Base-by-base conservation (phyloP, 2,797 vertebrate species). In the Lophotriccus pileatus region DNA sequence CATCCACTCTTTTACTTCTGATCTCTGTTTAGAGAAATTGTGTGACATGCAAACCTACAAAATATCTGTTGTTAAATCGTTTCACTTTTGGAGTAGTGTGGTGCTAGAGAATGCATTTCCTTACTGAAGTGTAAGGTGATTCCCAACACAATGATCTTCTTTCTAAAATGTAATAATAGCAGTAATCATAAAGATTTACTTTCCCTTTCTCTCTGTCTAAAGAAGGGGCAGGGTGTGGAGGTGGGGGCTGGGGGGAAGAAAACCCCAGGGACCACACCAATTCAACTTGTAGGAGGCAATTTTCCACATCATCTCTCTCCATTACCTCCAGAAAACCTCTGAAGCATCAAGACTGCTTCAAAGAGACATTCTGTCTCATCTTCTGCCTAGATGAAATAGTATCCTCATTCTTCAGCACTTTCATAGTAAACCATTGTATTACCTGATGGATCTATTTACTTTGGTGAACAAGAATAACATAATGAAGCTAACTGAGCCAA, bases 311-410 rank as follows among this genome's bases (percentile, higher is more conserved):
- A 27, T 74, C 52, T 95, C 58, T 93, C 55, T 92, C 84, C 62
- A 41, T 94, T 82, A 89, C 74, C 74, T 93, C 60, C 53, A 72
- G 60, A 25, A 82, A 83, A 62, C 80, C 66, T 90, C 66, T 84
- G 81, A 89, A 92, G 62, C 75, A 85, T 46, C 88, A 90, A 87
- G 89, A 62, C 60, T 95, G 80, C 53, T 96, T 95, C 88, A 94
- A 84, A 95, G 91, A 96, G 88, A 89, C 59, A 41, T 81, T 60
- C 49, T 82, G 75, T 93, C 93, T 93, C 84, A 49, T 87, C 75
- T 74, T 86, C 77, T n/a, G 16, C 32, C 10, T 86, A 25, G 67
- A 24, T 73, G 73, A 78, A 90, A 92, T n/a, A 88, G 47, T 58
- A 72, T 32, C 24, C 41, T 41, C 41, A 9, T 53, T 67, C 37